A percentile compares a stretch with the other conserved stretches of the same genome.
phyloP scores from a whole-genome alignment of 23 tunicate species.

The Styela plicata region DNA sequence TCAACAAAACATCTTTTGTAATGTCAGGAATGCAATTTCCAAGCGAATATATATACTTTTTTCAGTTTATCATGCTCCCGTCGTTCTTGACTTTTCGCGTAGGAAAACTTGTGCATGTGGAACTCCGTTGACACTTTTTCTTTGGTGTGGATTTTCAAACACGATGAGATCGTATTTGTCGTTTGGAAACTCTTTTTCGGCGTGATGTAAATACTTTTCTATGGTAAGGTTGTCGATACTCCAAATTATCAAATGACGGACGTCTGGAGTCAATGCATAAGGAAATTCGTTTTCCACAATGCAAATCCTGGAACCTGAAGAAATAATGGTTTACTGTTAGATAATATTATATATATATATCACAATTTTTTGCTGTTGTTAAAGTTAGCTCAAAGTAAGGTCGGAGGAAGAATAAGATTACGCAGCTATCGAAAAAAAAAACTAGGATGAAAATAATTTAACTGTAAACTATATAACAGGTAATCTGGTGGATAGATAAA shows the following conservation, averaged over 20 bases:
- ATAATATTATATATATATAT: no score
- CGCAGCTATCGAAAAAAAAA: no score
- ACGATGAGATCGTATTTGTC: slow-evolving; percentile 7
- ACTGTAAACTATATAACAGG: no score
- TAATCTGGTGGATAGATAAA: no score
- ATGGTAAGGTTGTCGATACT: slow-evolving; percentile 6
- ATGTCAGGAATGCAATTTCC: no score
- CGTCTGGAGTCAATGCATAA: slow-evolving; percentile 28
- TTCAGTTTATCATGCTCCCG: background rate
- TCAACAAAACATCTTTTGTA: no score
- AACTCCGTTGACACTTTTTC: slow-evolving; percentile 13
- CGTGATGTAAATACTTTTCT: background rate
- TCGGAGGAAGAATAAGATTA: no score
- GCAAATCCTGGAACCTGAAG: background rate
- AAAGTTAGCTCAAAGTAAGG: no score
- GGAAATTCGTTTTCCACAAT: slow-evolving; percentile 46
- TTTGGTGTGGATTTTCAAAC: slow-evolving; percentile 8
- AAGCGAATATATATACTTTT: no score
- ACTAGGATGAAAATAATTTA: no score
- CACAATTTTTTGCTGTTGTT: no score
- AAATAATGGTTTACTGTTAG: no score
- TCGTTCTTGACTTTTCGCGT: background rate
- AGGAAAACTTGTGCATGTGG: slow-evolving; percentile 25
- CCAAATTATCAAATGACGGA: slow-evolving; percentile 35
- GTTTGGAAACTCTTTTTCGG: slow-evolving; percentile 15